phyloP scores from a whole-genome alignment of 2,888 invertebrate genomes.

The Notocelia uddmanniana region DNA sequence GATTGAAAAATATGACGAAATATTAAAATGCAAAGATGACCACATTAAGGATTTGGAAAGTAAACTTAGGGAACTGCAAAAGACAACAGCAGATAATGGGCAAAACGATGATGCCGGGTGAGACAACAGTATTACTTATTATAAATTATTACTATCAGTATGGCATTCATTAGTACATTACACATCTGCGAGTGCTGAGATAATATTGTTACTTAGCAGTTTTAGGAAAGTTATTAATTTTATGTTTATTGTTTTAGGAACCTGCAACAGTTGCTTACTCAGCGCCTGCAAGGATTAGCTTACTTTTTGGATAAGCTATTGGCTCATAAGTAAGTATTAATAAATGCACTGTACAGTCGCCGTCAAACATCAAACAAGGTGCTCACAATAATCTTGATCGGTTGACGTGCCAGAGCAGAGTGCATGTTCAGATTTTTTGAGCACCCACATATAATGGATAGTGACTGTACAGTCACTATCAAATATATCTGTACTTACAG shows the following conservation, averaged over 20 bases:
- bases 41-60: slow-evolving; percentile 83
- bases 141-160: neutral
- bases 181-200: neutral
- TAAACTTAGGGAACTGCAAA: slow-evolving; percentile 75
- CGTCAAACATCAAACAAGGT: too few species aligned
- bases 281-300: slow-evolving; percentile 88
- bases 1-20: slow-evolving; percentile 79
- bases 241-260: slow-evolving; percentile 67
- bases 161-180: too few species aligned
- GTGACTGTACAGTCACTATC: too few species aligned
- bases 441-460: too few species aligned
- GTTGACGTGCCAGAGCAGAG: too few species aligned
- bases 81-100: slow-evolving; percentile 66
- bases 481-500: too few species aligned
- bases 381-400: too few species aligned
- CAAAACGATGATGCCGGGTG: slow-evolving; percentile 72
- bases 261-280: slow-evolving; percentile 83
- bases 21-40: slow-evolving; percentile 83
- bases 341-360: neutral
- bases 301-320: slow-evolving; percentile 88
- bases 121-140: slow-evolving; percentile 24
- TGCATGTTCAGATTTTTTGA: too few species aligned
- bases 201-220: too few species aligned
- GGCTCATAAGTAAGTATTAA: slow-evolving; percentile 83
- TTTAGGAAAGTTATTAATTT: neutral